A percentile compares a stretch with the other conserved stretches of the same genome.
Evolutionary conservation across 2,113 vertebrate genomes (phyloP).

Genomic region (Dascyllus trimaculatus): DNA sequence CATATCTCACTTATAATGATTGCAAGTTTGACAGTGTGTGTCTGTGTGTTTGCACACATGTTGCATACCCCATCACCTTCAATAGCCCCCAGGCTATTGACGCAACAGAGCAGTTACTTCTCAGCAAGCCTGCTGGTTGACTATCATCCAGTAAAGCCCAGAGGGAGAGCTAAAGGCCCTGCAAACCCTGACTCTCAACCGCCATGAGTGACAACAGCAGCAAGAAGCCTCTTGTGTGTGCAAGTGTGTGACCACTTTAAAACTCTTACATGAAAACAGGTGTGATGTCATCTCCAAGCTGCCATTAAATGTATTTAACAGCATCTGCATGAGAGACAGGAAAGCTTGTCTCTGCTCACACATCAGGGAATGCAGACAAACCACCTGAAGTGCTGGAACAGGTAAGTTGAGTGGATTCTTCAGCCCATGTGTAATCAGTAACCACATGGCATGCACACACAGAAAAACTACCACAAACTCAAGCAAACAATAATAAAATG

Average conservation of each 20-base stretch:
- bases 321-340: background rate
- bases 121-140: background rate
- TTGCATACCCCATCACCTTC: constrained; percentile 7
- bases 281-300: too few relatives aligned
- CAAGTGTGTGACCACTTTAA: constrained; percentile 1
- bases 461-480: constrained; percentile 18
- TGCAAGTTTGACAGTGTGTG: background rate
- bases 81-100: constrained; percentile 34
- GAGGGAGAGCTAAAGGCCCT: constrained; percentile 13
- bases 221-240: background rate
- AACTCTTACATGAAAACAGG: background rate
- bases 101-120: constrained; percentile 22
- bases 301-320: background rate
- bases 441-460: constrained; percentile 20
- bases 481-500: constrained; percentile 28
- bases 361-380: constrained; percentile 64
- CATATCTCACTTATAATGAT: too few relatives aligned
- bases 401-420: constrained; percentile 38
- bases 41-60: background rate
- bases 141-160: constrained; percentile 23
- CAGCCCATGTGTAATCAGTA: constrained; percentile 50
- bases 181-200: constrained; percentile 3
- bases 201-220: background rate
- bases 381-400: constrained; percentile 28
- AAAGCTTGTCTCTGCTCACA: background rate